Conservation (phyloP, 2,888 invertebrate species). For the Epicampocera succincta region DNA sequence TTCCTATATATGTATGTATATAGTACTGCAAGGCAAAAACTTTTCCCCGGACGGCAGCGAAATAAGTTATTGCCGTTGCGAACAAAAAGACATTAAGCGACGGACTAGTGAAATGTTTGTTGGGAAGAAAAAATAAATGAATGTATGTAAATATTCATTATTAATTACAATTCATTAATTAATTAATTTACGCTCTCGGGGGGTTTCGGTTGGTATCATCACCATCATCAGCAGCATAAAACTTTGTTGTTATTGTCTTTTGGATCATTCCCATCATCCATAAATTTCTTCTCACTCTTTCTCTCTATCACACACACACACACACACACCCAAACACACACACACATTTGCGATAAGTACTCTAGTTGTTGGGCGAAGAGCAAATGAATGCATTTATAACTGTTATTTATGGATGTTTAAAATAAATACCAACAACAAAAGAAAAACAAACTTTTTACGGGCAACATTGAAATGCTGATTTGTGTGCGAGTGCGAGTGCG, state of each 20-base stretch:
- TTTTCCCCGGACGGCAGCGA: too few species aligned
- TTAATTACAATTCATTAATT: constrained; percentile 80
- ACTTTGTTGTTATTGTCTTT: constrained; percentile 35
- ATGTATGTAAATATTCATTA: constrained; percentile 71
- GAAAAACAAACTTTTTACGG: constrained; percentile 6
- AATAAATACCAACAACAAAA: constrained; percentile 10
- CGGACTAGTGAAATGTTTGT: too few species aligned
- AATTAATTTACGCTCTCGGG: constrained; percentile 72
- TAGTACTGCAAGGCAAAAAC: too few species aligned
- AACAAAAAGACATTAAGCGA: too few species aligned
- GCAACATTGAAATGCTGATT: not conserved
- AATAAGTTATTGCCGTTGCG: too few species aligned
- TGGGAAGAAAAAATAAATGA: not conserved
- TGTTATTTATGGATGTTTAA: constrained; percentile 19
- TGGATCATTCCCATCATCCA: constrained; percentile 26
- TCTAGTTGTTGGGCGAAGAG: not conserved
- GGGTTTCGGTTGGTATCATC: constrained; percentile 7
- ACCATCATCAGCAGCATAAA: constrained; percentile 19
- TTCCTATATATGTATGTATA: too few species aligned
- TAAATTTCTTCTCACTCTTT: not conserved
- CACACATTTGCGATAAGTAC: not conserved
- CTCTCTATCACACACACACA: too few species aligned
- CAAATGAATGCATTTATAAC: constrained; percentile 2
- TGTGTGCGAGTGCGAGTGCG: not conserved
- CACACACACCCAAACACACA: too few species aligned